Base-by-base conservation (phyloP, 1,140 invertebrate species). In the Temnothorax curvispinosus region DNA sequence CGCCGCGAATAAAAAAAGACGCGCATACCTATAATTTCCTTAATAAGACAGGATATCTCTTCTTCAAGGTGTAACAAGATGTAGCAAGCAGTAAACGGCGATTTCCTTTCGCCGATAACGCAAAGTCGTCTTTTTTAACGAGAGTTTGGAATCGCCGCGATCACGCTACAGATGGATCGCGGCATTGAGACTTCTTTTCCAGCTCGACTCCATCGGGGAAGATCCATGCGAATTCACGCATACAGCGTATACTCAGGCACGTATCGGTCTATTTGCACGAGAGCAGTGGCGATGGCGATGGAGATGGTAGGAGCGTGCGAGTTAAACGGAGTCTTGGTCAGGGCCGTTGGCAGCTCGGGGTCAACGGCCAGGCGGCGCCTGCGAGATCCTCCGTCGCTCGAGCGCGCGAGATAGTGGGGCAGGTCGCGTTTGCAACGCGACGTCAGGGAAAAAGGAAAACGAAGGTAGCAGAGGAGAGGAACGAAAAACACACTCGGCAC, bases 281-380 rank as follows among this genome's bases (percentile, higher is more conserved):
- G 76, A 74, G 65, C 18, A 60, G 77, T 35, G 76, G 27, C 27
- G 27, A 27, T 27, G 38, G 38, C 38, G 56, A 71, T 58, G 69
- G 74, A 72, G 74, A 76, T 78, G 69, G 84, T 86, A 87, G 77
- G 84, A 85, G 86, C 71, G 85, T 52, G 75, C 76, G 80, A 78
- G 71, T 38, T 74, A 87, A 87, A 67, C 74, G 84, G 87, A 88
- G 91, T 90, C 80, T 92, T 92, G 91, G 92, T 92, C 91, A 91
- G 91, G 91, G 87, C 89, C 86, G 89, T 72, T 88, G 87, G 69
- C 80, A 87, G 87, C 67, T 75, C 88, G 85, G 89, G 94, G 94
- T 95, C 94, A 95, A 95, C 90, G 94, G 85, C 94, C 94, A 94
- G 90, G 93, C 92, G 94, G 94, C 94, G 94, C 94, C 94, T 94